Evolutionary conservation across 2,113 vertebrate species (phyloP).

Genomic region (Oxyruncus cristatus): DNA sequence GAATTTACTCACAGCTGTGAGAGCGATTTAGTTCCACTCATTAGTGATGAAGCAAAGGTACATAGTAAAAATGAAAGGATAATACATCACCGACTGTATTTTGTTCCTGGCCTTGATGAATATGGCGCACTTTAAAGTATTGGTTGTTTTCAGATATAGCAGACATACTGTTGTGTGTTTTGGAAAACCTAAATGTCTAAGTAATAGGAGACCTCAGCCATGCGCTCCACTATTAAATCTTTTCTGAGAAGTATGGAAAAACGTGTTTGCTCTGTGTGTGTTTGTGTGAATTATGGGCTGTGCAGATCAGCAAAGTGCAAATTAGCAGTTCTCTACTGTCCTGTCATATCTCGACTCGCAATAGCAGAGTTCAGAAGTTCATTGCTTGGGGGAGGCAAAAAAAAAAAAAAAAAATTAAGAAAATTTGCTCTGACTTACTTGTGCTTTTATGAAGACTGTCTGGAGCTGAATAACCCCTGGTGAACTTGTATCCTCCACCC

Average conservation of each 20-base stretch:
- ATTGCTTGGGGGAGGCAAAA: not conserved
- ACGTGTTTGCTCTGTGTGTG: not conserved
- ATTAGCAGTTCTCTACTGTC: constrained; percentile 25
- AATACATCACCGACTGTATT: constrained; percentile 36
- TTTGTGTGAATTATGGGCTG: constrained; percentile 34
- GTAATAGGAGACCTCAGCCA: constrained; percentile 21
- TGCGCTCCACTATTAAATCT: not conserved
- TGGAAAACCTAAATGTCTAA: constrained; percentile 31
- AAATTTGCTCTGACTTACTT: constrained; percentile 53
- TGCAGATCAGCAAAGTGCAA: constrained; percentile 11
- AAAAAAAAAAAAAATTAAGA: not conserved
- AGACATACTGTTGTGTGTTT: constrained; percentile 4
- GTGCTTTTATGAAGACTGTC: constrained; percentile 70
- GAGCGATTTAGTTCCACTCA: not conserved
- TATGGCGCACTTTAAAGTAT: constrained; percentile 7
- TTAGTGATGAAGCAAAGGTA: constrained; percentile 17
- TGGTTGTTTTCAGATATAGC: constrained; percentile 40
- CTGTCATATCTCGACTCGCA: constrained; percentile 34
- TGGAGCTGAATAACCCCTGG: constrained; percentile 69
- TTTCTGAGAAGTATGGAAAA: constrained; percentile 4
- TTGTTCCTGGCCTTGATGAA: not conserved
- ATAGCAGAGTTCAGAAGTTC: constrained; percentile 65
- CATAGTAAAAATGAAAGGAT: constrained; percentile 18
- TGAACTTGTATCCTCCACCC: constrained; percentile 68
- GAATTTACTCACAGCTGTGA: constrained; percentile 9